These are phyloP conservation scores for Lethenteron camtschaticum DNA, from an alignment of 2,113 vertebrate genomes.

Conservation along the genomic window DNA sequence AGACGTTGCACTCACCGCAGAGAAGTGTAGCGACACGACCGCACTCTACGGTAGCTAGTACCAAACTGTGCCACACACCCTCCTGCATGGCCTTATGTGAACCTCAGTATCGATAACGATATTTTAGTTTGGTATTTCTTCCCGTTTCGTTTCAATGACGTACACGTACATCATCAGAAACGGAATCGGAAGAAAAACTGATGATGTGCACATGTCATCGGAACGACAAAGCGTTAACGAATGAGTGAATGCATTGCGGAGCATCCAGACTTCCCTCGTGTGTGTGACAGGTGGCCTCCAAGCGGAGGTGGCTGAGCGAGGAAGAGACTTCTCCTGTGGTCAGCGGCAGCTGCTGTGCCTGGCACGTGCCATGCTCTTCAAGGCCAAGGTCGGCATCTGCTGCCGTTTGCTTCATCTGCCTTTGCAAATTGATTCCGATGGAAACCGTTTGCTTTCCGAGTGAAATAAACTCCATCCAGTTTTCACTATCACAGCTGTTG, in stretches of 20 bases:
- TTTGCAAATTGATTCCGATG: background rate
- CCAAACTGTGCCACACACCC: too few species aligned
- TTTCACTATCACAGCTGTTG: background rate
- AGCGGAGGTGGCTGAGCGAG: conserved; percentile 43
- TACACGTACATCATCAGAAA: background rate
- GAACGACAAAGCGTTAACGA: background rate
- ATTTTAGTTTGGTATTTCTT: background rate
- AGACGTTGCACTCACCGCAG: too few species aligned
- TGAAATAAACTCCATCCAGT: background rate
- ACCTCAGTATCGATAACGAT: background rate
- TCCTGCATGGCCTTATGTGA: background rate
- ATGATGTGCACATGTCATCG: too few species aligned
- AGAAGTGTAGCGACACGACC: too few species aligned
- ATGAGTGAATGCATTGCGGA: background rate
- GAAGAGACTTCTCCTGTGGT: conserved; percentile 48
- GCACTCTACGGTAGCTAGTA: too few species aligned
- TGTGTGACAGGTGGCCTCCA: conserved; percentile 46
- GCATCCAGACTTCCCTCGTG: background rate
- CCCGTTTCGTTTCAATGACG: background rate
- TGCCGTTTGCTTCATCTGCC: background rate
- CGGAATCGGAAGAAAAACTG: background rate
- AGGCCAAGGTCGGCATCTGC: conserved; percentile 41
- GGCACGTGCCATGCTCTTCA: conserved; percentile 57
- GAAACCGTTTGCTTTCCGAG: background rate
- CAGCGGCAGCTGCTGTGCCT: conserved; percentile 80